phyloP scores from a whole-genome alignment of 2,888 invertebrate species.

The Caenorhabditis sp. region DNA sequence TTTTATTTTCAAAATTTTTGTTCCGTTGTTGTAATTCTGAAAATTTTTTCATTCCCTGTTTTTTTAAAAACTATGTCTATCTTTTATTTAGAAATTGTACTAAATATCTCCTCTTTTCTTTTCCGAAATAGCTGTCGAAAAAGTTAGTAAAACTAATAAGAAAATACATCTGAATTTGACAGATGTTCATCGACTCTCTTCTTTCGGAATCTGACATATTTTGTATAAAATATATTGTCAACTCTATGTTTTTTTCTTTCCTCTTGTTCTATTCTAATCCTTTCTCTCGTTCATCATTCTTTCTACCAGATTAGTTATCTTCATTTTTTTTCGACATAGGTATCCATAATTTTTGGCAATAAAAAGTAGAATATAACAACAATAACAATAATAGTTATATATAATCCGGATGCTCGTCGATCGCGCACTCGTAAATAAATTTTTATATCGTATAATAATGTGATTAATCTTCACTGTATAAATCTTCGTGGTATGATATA shows the following conservation, averaged over 20 bases:
- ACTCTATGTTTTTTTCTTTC: background rate
- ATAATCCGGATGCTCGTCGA: background rate
- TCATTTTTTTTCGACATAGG: background rate
- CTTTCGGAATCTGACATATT: background rate
- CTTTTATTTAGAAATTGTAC: too few relatives aligned
- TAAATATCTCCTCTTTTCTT: background rate
- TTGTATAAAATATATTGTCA: background rate
- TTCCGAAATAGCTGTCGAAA: background rate
- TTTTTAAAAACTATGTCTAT: too few relatives aligned
- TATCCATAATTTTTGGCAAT: background rate
- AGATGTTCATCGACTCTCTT: background rate
- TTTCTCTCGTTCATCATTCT: background rate
- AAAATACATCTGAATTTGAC: background rate
- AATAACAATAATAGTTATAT: background rate
- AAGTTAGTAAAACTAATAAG: slow-evolving; percentile 1
- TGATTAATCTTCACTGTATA: slow-evolving; percentile 3
- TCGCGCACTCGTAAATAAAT: background rate
- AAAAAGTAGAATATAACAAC: background rate
- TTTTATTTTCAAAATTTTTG: too few relatives aligned
- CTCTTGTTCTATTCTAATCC: background rate
- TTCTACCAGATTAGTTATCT: background rate
- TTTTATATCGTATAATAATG: slow-evolving; percentile 5
- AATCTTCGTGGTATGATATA: background rate
- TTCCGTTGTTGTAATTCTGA: too few relatives aligned
- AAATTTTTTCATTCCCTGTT: too few relatives aligned